Evolutionary conservation across 1,140 invertebrate genomes (phyloP).

Genomic region (Drosophila triauraria): DNA sequence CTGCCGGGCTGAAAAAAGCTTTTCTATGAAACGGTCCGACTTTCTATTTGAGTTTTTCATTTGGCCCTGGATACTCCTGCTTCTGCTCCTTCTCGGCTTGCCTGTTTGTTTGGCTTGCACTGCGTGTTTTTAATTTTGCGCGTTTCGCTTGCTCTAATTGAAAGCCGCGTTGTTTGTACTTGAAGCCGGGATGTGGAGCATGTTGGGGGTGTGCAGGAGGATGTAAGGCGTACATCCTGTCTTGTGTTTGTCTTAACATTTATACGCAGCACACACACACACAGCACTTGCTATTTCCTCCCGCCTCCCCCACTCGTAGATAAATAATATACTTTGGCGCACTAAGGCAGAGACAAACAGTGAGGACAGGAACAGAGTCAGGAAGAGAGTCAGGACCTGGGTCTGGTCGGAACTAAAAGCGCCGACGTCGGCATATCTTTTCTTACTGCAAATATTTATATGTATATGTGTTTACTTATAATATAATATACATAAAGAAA

Average conservation of each 20-base stretch:
- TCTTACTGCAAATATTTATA: slow-evolving; percentile 74
- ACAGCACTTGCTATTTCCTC: slow-evolving; percentile 63
- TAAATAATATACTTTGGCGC: slow-evolving; percentile 83
- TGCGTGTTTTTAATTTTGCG: slow-evolving; percentile 83
- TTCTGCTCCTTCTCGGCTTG: slow-evolving; percentile 16
- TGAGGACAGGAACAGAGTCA: slow-evolving; percentile 20
- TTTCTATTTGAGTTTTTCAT: slow-evolving; percentile 79
- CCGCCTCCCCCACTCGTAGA: slow-evolving; percentile 57
- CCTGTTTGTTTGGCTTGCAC: slow-evolving; percentile 80
- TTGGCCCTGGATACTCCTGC: slow-evolving; percentile 37
- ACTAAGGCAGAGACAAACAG: slow-evolving; percentile 79
- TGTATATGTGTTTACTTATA: slow-evolving; percentile 75
- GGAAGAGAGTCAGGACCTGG: neutral
- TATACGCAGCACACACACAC: slow-evolving; percentile 46
- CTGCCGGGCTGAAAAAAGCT: slow-evolving; percentile 22
- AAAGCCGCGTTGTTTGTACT: slow-evolving; percentile 77
- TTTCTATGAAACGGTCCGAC: slow-evolving; percentile 33
- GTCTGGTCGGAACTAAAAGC: slow-evolving; percentile 45
- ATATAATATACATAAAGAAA: slow-evolving; percentile 64
- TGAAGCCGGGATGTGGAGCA: neutral
- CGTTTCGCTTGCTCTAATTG: slow-evolving; percentile 82
- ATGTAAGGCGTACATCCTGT: slow-evolving; percentile 46
- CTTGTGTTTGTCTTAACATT: slow-evolving; percentile 80
- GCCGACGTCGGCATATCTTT: slow-evolving; percentile 71
- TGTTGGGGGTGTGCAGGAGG: slow-evolving; percentile 14